Base-by-base conservation (phyloP, 1,140 invertebrate genomes). In the Andricus grossulariae region DNA sequence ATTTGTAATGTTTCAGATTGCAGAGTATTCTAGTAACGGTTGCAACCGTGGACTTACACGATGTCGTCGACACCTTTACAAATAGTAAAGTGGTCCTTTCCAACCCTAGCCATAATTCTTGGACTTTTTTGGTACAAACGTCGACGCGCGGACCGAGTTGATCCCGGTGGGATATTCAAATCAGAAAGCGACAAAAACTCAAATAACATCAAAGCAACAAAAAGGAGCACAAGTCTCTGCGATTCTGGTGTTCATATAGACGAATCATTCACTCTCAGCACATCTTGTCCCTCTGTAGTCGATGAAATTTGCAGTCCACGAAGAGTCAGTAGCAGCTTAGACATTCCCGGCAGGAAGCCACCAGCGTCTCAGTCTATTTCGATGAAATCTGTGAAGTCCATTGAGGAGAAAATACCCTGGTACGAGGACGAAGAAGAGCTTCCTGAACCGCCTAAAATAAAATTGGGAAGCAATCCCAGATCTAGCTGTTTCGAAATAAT, bases 121-220 rank as follows among this genome's bases (percentile, higher is more conserved):
- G 90, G 89, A n/a, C 78, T 91, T 75, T 87, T 91, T 55, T 92
- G 91, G 92, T 92, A 91, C 90, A 91, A 88, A 83, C 88, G 90
- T 76, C 90, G 88, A 80, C 85, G 89, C 72, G 86, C 85, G 73
- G 88, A 91, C 79, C 85, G 85, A 90, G 88, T 84, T 92, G 92
- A 92, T 87, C 90, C 91, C 74, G 92, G 92, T 77, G 92, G 91
- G 86, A 83, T 78, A 5, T 50, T 18, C 21, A 78, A 78, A 71
- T 78, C 77, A 77, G 79, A 82, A 75, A 74, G 50, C 13, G 72
- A 32, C 16, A 13, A 45, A 18, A n/a, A 32, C 10, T 73, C 73
- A 18, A 52, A 50, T 45, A 60, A 45, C 13, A 18, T 12, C 18
- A 52, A 78, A 70, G 25, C 16, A 49, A 51, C 32, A 50, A 32